Conservation (phyloP, 2,113 vertebrate species). For the Agapornis roseicollis region DNA sequence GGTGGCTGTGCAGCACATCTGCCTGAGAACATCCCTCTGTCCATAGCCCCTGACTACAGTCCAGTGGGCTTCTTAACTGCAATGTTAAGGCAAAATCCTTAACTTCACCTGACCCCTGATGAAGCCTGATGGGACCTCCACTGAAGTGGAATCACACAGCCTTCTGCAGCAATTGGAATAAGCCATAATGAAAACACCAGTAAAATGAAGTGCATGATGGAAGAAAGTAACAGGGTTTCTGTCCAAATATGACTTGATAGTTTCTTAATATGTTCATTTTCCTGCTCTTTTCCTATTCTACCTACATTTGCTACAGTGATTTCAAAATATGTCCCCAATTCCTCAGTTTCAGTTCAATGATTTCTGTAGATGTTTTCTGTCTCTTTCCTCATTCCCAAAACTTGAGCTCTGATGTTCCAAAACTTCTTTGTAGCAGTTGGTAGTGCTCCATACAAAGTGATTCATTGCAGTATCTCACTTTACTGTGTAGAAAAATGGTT, state of each 20-base stretch:
- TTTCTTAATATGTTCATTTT: not conserved
- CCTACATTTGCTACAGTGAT: not conserved
- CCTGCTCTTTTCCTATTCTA: not conserved
- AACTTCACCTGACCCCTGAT: not conserved
- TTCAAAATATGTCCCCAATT: not conserved
- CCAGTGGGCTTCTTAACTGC: not conserved
- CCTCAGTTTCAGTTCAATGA: not conserved
- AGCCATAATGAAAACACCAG: not conserved
- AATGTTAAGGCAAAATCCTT: not conserved
- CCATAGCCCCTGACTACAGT: not conserved
- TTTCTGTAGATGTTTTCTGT: not conserved
- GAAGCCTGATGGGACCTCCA: not conserved
- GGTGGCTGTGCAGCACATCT: not conserved
- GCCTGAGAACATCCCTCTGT: not conserved
- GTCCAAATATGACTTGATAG: not conserved
- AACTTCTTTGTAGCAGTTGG: not conserved
- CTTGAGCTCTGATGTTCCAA: not conserved
- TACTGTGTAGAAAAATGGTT: not conserved
- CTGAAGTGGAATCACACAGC: not conserved
- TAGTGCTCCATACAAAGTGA: not conserved
- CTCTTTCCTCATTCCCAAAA: not conserved
- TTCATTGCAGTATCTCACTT: not conserved
- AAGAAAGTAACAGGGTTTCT: not conserved
- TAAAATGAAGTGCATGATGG: not conserved
- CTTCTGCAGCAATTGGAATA: not conserved